Evolutionary conservation across 2,888 invertebrate species (phyloP).

Genomic region (Baronia brevicornis): DNA sequence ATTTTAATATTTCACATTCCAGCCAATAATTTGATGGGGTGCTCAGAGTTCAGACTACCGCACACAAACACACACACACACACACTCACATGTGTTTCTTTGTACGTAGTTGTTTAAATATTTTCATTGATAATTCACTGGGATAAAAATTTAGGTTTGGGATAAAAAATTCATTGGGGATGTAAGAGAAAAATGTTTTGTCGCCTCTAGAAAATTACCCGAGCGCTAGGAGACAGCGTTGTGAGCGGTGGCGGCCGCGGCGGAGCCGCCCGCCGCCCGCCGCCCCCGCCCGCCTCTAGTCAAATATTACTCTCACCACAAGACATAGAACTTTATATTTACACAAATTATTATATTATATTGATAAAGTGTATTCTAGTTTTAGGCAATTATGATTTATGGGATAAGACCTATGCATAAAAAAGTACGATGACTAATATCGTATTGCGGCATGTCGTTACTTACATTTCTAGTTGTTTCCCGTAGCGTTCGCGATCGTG

Average conservation of each 20-base stretch:
- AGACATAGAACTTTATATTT: constrained; percentile 76
- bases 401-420: constrained; percentile 55
- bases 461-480: constrained; percentile 53
- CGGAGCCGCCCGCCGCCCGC: constrained; percentile 21
- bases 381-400: constrained; percentile 72
- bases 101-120: no score
- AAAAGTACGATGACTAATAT: constrained; percentile 33
- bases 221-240: constrained; percentile 13
- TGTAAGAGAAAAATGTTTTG: constrained; percentile 1
- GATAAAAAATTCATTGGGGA: no score
- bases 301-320: constrained; percentile 72
- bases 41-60: constrained; percentile 7
- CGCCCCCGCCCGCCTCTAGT: constrained; percentile 67
- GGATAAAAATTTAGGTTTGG: no score
- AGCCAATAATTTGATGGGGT: constrained; percentile 8
- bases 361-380: constrained; percentile 75
- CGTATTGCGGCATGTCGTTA: constrained; percentile 23
- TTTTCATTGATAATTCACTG: no score
- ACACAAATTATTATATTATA: constrained; percentile 75
- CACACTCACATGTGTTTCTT: no score
- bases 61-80: no score
- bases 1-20: no score
- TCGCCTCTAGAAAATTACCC: no score
- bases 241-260: constrained; percentile 21
- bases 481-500: constrained; percentile 52